Percentiles rank a stretch among this genome's conserved stretches.
Conservation (phyloP, 2,888 invertebrate genomes). For the Phortica magna region DNA sequence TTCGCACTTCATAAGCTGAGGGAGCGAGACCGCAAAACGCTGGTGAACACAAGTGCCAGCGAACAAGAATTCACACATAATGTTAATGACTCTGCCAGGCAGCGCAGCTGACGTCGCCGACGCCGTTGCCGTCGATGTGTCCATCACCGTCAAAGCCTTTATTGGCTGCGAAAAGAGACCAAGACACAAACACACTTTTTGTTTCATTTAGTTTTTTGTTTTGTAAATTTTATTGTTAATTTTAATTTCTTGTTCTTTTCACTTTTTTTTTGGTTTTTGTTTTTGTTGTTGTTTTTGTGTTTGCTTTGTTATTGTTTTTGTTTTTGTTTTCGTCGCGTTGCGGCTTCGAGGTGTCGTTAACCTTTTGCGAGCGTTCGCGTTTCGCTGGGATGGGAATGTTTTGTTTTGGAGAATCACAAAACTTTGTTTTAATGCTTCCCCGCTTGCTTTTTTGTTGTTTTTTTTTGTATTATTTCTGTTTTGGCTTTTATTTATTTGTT, state of each 20-base stretch:
- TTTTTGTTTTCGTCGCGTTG: constrained; percentile 18
- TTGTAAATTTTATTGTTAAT: constrained; percentile 35
- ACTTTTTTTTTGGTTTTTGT: constrained; percentile 48
- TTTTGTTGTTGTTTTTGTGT: constrained; percentile 40
- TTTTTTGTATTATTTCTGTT: constrained; percentile 46
- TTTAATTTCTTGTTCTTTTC: constrained; percentile 37
- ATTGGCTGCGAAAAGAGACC: neutral
- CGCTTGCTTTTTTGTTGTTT: constrained; percentile 59
- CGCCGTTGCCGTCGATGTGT: constrained; percentile 22
- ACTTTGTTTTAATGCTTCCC: constrained; percentile 56
- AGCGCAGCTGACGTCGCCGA: constrained; percentile 7
- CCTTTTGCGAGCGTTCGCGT: constrained; percentile 52
- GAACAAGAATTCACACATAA: constrained; percentile 31
- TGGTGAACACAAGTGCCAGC: too few species aligned
- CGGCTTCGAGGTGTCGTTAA: constrained; percentile 59
- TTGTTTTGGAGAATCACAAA: constrained; percentile 60
- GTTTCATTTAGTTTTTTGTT: constrained; percentile 53
- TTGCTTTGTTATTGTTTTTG: constrained; percentile 40
- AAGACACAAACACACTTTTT: constrained; percentile 58
- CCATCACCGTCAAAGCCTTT: neutral
- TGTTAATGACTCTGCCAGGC: constrained; percentile 47
- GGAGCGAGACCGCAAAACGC: neutral
- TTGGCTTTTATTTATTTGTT: neutral
- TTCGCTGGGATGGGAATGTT: constrained; percentile 45
- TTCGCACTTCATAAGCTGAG: neutral